Evolutionary conservation across 2,888 invertebrate species (phyloP), one percentile per base, ranked within the genome.

Genomic region (Agrochola circellaris): DNA sequence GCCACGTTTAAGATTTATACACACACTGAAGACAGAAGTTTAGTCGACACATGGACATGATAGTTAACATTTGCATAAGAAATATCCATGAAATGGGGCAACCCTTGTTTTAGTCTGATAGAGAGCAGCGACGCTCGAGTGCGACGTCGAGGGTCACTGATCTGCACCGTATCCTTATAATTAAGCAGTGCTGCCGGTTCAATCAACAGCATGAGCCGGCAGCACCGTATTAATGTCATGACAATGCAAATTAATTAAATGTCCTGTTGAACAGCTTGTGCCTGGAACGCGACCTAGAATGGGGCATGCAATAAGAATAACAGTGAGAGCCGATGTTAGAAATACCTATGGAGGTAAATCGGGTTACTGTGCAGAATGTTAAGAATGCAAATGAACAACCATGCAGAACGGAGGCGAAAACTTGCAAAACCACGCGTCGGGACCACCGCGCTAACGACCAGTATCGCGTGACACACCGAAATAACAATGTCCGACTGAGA

Each of bases 31-130:
- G 95, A 94, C 93, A 92, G 93, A 95, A 95, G 94, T 95, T 95
- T 92, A 95, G 94, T 95, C 92, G 94, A 94, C 93, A 96, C 96
- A 95, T 95, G 96, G 95, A 96, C 96, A 95, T 94, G 95, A 96
- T 94, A 96, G 95, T 96, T 95, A 95, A 96, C 94, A 95, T 93
- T 92, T 93, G 93, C 92, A 89, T 93, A 92, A 94, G 95, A 95
- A 95, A 96, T 95, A 95, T 96, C 95, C 95, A 96, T 96, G 96
- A 96, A 93, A 96, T 96, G 96, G 96, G 96, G 96, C 96, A 96
- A 96, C 96, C 96, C 96, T 96, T 96, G 96, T 96, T 96, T 96
- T 94, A 94, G 92, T 93, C 89, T 90, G 91, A 92, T 88, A 89
- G 89, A 89, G 92, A 90, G 83, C 91, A 93, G 91, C 92, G 93